Conservation (phyloP, 35 echinoderm and acorn worm species). For the Apostichopus californicus region DNA sequence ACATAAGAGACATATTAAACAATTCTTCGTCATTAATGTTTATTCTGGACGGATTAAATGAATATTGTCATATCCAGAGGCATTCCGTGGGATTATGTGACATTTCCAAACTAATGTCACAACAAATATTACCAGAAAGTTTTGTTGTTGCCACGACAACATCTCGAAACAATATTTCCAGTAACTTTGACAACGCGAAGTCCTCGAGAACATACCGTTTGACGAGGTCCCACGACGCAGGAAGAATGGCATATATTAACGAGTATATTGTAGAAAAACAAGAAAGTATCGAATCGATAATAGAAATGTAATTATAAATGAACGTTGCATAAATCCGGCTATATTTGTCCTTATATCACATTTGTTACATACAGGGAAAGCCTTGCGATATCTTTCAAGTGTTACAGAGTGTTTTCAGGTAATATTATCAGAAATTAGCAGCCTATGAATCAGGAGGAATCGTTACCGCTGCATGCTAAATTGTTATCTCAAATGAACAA, state of each 20-base stretch:
- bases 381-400: not conserved
- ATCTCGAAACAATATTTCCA: not conserved
- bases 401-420: not conserved
- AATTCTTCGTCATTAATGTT: not conserved
- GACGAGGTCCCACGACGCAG: not conserved
- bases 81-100: not conserved
- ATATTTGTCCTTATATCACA: not conserved
- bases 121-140: not conserved
- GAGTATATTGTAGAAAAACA: not conserved
- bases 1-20: constrained; percentile 1
- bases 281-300: not conserved
- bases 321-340: not conserved
- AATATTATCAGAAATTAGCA: not conserved
- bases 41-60: not conserved
- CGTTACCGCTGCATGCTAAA: no score
- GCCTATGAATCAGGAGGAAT: no score
- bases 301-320: not conserved
- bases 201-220: not conserved
- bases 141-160: not conserved
- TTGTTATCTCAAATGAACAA: not conserved
- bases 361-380: not conserved
- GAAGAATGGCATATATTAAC: not conserved
- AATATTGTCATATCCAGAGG: not conserved
- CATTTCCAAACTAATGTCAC: not conserved
- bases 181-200: not conserved